Base-by-base conservation (phyloP, 1,140 invertebrate genomes). In the Halotydeus destructor region DNA sequence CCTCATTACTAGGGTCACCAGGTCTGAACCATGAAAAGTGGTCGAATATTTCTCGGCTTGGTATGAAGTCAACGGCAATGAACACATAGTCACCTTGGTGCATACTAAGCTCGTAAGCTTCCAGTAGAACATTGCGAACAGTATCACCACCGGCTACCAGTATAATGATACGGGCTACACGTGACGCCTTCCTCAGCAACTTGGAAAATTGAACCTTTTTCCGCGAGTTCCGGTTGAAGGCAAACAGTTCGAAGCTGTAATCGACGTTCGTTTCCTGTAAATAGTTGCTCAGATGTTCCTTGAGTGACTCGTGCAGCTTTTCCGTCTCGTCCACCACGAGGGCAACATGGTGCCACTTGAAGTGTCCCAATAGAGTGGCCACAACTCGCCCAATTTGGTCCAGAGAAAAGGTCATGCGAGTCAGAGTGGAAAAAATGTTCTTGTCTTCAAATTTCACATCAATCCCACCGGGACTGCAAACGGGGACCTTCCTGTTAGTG, bases 341-440 rank as follows among this genome's bases (percentile, higher is more conserved):
- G 0, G 76, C 77, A 19, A 85, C 72, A 52, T 84, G 76, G 9
- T 69, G 68, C 80, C 80, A 86, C 3, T 72, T 69, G 54, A 83
- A 85, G 48, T 78, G 68, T 42, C 72, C 70, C 52, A 84, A 37
- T 12, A 51, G 47, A 35, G 47, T 44, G 12, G 50, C 25, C 11
- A 48, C 23, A 34, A 83, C 22, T 82, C 72, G 52, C 76, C 81
- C 21, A 71, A 70, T 53, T 84, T 81, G 0, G 83, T 79, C 43
- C 14, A 45, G 27, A 9, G 48, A 50, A 37, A 81, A 85, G 5
- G 80, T 80, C 71, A 84, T 78, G 32, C 80, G 63, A 0, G 80
- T 85, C 47, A 86, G 53, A 0, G 80, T 84, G 2, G 76, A 74
- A 52, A 80, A 84, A 54, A 78, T 76, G 21, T 71, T 76, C 60